Percentiles rank a stretch among this genome's conserved stretches.
Conservation (phyloP, 2,888 invertebrate species). For the Cylloceria caligata region DNA sequence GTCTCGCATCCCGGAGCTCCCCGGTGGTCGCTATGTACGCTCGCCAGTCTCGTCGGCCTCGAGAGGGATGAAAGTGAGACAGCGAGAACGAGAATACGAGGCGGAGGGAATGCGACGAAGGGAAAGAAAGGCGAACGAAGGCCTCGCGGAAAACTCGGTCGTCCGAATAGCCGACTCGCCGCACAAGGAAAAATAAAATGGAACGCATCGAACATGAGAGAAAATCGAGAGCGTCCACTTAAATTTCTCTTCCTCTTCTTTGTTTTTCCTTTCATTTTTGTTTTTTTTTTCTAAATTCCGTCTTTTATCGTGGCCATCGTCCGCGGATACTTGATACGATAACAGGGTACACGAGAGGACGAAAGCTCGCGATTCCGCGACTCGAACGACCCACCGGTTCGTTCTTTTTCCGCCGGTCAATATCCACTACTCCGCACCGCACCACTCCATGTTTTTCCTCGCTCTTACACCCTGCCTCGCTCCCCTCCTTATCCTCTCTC, state of each 20-base stretch:
- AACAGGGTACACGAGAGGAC: conserved; percentile 33
- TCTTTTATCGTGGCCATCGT: conserved; percentile 48
- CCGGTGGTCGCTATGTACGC: background rate
- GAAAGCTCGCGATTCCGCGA: conserved; percentile 26
- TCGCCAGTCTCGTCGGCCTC: conserved; percentile 5
- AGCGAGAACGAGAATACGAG: conserved; percentile 52
- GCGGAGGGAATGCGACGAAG: conserved; percentile 32
- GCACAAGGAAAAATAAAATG: conserved; percentile 27
- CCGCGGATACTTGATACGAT: conserved; percentile 54
- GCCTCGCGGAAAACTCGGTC: conserved; percentile 17
- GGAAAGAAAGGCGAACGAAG: background rate
- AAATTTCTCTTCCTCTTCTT: conserved; percentile 26
- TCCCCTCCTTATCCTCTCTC: conserved; percentile 41
- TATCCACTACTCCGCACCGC: conserved; percentile 56
- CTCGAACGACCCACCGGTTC: background rate
- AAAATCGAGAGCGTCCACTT: conserved; percentile 9
- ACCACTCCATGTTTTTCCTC: conserved; percentile 44
- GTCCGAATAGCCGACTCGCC: conserved; percentile 20
- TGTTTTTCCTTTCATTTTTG: conserved; percentile 17
- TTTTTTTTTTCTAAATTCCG: too few relatives aligned
- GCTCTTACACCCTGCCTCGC: conserved; percentile 7
- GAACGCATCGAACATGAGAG: conserved; percentile 45
- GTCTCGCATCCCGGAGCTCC: conserved; percentile 12
- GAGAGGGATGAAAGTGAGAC: conserved; percentile 46
- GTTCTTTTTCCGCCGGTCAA: conserved; percentile 57